Evolutionary conservation across 2,797 vertebrate species (phyloP), one percentile per base, ranked within the genome.

Genomic region (Gambelia wislizenii): DNA sequence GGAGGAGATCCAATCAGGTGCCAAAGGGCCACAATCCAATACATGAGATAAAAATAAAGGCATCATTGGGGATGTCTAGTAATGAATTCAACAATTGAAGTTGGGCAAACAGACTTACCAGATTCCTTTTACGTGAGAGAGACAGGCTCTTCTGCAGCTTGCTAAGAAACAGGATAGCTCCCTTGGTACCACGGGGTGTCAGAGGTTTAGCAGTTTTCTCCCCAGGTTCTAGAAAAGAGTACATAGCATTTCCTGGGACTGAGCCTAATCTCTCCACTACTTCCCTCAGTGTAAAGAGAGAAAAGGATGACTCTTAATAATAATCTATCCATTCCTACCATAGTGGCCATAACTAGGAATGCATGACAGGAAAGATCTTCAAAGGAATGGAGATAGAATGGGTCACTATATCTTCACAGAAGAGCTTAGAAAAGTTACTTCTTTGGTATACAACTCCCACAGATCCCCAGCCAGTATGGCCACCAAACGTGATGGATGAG

Each of bases 161-260:
- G 97, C 95, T 99, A 92, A 99, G 98, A 97, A 99, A 99, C 30
- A 98, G 97, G 91, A 98, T 94, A 18, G 98, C 98, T 0, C 97
- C 97, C 93, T 98, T 96, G 0, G 97, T 96, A 90, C 95, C 95
- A 0, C 69, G 84, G 54, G 98, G 92, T 39, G 94, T 94, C 82
- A 94, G 79, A 0, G 96, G 76, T 93, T 96, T 98, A 87, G 88
- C 83, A 2, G 76, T 91, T 10, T 94, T 91, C 81, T 91, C 93
- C 61, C 92, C 87, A 1, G 85, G 85, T 49, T 96, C 98, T 98
- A 96, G 67, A 85, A 83, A 67, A 54, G 61, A 87, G 39, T 49
- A 90, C n/a, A 83, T 1, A 72, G 22, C 10, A 22, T 82, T 72
- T 85, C 49, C 30, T 69, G 47, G 56, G 1, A 52, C 44, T 77